A percentile compares a stretch with the other conserved stretches of the same genome.
phyloP scores from a whole-genome alignment of 2,888 invertebrate genomes.

The Myopa tessellatipennis region DNA sequence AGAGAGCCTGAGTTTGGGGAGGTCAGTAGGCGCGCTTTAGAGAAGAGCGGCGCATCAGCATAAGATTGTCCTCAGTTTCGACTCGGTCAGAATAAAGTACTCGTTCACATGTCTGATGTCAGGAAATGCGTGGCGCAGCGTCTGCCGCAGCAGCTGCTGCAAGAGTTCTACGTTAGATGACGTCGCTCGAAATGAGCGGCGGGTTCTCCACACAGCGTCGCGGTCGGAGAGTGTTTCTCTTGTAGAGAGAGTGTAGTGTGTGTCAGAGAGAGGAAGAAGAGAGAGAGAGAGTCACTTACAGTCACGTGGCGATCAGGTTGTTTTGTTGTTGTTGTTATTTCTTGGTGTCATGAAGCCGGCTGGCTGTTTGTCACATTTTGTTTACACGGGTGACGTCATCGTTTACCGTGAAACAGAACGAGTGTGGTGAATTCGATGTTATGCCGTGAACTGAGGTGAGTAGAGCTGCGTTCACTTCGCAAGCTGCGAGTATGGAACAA shows the following conservation, averaged over 20 bases:
- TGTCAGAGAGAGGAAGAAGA: conserved; percentile 4
- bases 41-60: conserved; percentile 6
- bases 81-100: not conserved
- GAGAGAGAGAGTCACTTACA: not conserved
- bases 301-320: conserved; percentile 41
- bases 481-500: conserved; percentile 15
- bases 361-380: conserved; percentile 40
- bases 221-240: too few species aligned
- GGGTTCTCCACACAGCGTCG: too few species aligned
- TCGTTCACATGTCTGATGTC: not conserved
- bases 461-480: not conserved
- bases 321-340: conserved; percentile 35
- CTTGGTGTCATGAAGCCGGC: conserved; percentile 32
- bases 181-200: not conserved
- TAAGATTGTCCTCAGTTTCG: not conserved
- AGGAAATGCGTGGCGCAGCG: not conserved
- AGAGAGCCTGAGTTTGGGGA: not conserved
- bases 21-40: not conserved
- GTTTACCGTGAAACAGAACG: conserved; percentile 48
- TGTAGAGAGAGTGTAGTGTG: not conserved
- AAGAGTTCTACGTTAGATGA: not conserved
- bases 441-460: not conserved
- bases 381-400: conserved; percentile 59
- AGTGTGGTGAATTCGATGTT: conserved; percentile 7
- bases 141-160: not conserved